Evolutionary conservation across 2,797 vertebrate species (phyloP).

Genomic region (Scleropages formosus): DNA sequence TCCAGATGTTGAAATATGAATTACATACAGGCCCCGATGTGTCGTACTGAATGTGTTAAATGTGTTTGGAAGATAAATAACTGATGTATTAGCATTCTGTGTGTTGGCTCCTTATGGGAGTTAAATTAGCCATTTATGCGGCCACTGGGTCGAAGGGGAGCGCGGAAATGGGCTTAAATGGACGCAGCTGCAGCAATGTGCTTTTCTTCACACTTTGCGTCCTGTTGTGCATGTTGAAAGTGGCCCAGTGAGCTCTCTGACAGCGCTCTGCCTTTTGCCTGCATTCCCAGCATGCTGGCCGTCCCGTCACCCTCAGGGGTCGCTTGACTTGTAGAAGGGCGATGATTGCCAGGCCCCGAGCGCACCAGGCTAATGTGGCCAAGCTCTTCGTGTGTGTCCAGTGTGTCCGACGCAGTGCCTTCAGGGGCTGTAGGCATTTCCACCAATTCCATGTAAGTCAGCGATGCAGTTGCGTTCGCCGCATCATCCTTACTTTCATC

Average conservation of each 20-base stretch:
- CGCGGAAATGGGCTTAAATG: neutral
- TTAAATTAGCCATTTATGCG: slow-evolving; percentile 44
- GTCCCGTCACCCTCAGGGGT: slow-evolving; percentile 31
- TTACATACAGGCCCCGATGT: neutral
- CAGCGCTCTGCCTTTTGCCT: slow-evolving; percentile 26
- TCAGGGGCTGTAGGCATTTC: neutral
- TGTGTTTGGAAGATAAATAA: slow-evolving; percentile 8
- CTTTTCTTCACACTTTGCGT: slow-evolving; percentile 29
- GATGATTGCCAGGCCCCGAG: slow-evolving; percentile 7
- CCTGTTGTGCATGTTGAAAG: slow-evolving; percentile 21
- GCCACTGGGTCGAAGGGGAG: neutral
- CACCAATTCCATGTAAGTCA: slow-evolving; percentile 8
- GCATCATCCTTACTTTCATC: neutral
- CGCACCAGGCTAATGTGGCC: neutral
- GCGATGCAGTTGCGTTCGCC: neutral
- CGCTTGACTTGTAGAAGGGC: slow-evolving; percentile 9
- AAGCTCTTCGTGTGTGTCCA: slow-evolving; percentile 19
- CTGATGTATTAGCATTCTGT: neutral
- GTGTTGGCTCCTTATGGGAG: slow-evolving; percentile 5
- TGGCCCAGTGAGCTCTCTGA: slow-evolving; percentile 30
- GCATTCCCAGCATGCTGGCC: slow-evolving; percentile 27
- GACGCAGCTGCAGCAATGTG: slow-evolving; percentile 29
- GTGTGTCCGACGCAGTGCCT: neutral
- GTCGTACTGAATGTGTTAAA: slow-evolving; percentile 3
- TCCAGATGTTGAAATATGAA: neutral